Evolutionary conservation across 2,797 vertebrate species (phyloP), one percentile per base, ranked within the genome.

Genomic region (Enteromius anoplus): DNA sequence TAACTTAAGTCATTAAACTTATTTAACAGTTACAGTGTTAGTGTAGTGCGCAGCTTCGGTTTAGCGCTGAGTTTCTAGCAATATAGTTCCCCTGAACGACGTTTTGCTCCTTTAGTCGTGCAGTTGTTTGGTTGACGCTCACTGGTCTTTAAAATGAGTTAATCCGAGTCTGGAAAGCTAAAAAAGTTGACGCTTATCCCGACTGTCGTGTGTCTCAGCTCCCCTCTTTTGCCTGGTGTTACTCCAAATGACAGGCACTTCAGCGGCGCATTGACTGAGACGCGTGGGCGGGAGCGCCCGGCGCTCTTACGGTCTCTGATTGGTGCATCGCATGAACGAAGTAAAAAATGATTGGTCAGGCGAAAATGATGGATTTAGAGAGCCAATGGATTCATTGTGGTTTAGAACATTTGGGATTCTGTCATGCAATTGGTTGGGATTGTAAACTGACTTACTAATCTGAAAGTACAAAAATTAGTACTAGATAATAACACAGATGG

Each of bases 341-440:
- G 70, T 72, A 40, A 45, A 23, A 81, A 58, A 34, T 37, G 26
- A 71, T 82, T 84, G 83, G 87, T 26, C 76, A 5, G 14, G 7
- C 3, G 21, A n/a, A 37, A 69, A 49, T 42, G 49, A 86, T 64
- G 72, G 78, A 60, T 34, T 26, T 14, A 29, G 4, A 7, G 10
- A 47, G 62, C 87, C 79, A 87, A 90, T 89, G 40, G 34, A 66
- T 81, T 86, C 49, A 88, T 80, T 84, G 77, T 78, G 29, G 58
- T 78, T 75, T 51, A 70, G 2, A n/a, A 34, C 60, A 65, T 53
- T 78, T 78, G 37, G 3, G 26, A 62, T 71, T 51, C 40, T 47
- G 45, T 11, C 58, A 84, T 26, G 7, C 40, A 15, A 87, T 82
- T 84, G 81, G 78, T 83, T 53, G 3, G 34, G 21, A 49, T 64